Conservation (phyloP, 2,888 invertebrate genomes). For the Uloborus plumipes region DNA sequence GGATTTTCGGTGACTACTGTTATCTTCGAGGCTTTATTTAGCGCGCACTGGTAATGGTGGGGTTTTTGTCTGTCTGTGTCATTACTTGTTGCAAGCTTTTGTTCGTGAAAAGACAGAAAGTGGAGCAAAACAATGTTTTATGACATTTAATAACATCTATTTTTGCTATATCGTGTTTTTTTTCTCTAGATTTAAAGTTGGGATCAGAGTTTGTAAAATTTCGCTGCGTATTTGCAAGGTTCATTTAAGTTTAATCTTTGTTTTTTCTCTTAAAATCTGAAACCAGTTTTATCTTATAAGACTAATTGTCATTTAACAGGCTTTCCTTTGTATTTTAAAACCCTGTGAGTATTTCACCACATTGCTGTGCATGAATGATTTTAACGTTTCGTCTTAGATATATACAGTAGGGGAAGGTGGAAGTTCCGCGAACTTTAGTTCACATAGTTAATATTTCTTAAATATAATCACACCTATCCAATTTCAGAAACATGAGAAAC, state of each 20-base stretch:
- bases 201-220: not conserved
- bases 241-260: no score
- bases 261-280: not conserved
- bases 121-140: slow-evolving; percentile 16
- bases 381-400: no score
- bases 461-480: no score
- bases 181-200: not conserved
- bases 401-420: no score
- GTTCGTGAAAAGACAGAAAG: not conserved
- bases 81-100: slow-evolving; percentile 14
- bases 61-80: slow-evolving; percentile 26
- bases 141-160: not conserved
- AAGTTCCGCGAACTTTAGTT: no score
- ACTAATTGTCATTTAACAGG: not conserved
- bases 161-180: not conserved
- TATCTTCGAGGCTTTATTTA: slow-evolving; percentile 53
- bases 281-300: not conserved
- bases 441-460: no score
- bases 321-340: not conserved
- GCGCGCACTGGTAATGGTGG: slow-evolving; percentile 14
- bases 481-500: no score
- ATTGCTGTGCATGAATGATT: no score
- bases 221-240: not conserved
- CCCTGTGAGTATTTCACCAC: no score
- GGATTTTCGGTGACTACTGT: slow-evolving; percentile 24